These are phyloP conservation scores for Anoplius nigerrimus DNA, from an alignment of 2,888 invertebrate genomes.

Conservation along the genomic window DNA sequence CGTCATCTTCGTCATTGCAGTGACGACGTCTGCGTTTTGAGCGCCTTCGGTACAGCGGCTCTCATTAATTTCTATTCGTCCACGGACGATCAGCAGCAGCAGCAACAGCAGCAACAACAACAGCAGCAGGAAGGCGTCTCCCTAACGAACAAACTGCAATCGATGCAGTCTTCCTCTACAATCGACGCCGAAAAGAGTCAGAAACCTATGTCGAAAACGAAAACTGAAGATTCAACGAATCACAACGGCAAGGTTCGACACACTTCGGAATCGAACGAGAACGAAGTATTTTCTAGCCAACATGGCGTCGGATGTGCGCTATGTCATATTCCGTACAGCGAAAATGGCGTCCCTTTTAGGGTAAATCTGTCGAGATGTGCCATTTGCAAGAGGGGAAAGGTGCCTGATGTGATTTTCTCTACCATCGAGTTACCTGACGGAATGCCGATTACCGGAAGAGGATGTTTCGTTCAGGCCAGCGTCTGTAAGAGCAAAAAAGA, in stretches of 20 bases:
- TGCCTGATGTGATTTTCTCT: constrained; percentile 93
- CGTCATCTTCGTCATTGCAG: constrained; percentile 75
- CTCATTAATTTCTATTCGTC: constrained; percentile 81
- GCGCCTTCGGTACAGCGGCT: constrained; percentile 95
- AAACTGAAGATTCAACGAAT: constrained; percentile 47
- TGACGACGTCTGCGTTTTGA: constrained; percentile 95
- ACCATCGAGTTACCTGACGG: constrained; percentile 91
- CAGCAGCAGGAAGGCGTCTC: constrained; percentile 75
- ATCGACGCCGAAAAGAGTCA: constrained; percentile 74
- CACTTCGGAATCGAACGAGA: constrained; percentile 68
- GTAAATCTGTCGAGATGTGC: constrained; percentile 85
- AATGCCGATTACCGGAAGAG: constrained; percentile 83
- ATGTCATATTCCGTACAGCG: constrained; percentile 91
- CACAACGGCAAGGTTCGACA: constrained; percentile 50
- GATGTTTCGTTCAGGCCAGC: constrained; percentile 83
- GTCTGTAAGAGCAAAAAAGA: constrained; percentile 88
- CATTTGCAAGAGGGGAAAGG: constrained; percentile 84
- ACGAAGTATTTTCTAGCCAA: constrained; percentile 71
- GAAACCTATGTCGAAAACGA: constrained; percentile 55
- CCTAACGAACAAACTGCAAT: constrained; percentile 53
- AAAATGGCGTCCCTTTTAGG: constrained; percentile 83
- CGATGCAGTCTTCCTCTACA: constrained; percentile 77
- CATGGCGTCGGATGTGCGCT: constrained; percentile 74
- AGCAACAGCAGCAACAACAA: constrained; percentile 81
- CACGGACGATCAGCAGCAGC: constrained; percentile 78